phyloP scores from a whole-genome alignment of 2,797 vertebrate genomes.

The Novumbra hubbsi region DNA sequence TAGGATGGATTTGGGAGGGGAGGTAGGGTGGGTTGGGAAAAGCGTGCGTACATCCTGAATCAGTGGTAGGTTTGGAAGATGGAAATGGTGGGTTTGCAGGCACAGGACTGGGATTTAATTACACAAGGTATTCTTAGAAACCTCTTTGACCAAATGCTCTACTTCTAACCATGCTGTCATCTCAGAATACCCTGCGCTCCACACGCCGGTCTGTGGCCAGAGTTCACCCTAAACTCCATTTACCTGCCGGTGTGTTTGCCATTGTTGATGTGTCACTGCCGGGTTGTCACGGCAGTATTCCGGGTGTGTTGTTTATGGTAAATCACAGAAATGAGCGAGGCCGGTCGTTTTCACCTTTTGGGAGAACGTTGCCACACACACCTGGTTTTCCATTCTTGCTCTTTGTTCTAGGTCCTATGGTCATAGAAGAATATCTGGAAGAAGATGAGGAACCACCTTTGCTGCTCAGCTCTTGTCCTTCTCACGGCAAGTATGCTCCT shows the following conservation, averaged over 20 bases:
- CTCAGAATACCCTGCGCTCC: background rate
- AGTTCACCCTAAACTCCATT: conserved; percentile 27
- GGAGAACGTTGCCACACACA: background rate
- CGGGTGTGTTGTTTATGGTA: background rate
- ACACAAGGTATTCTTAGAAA: background rate
- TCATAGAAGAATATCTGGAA: conserved; percentile 78
- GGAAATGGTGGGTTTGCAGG: background rate
- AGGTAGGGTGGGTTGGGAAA: background rate
- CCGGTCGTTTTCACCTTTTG: no score
- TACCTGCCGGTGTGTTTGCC: conserved; percentile 6
- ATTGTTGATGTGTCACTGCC: background rate
- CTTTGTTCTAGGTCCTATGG: conserved; percentile 74
- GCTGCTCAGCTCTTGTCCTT: conserved; percentile 72
- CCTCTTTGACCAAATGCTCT: background rate
- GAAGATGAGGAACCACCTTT: conserved; percentile 82
- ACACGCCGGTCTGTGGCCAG: background rate
- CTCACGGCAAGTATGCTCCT: conserved; percentile 60
- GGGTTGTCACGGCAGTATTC: background rate
- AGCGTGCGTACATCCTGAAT: no score
- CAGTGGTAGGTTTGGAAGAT: no score
- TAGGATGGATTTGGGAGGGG: no score
- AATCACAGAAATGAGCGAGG: background rate
- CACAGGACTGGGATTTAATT: background rate
- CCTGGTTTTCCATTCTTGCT: background rate
- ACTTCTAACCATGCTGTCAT: background rate